phyloP scores from a whole-genome alignment of 1,140 invertebrate species.

The Ladona fulva region DNA sequence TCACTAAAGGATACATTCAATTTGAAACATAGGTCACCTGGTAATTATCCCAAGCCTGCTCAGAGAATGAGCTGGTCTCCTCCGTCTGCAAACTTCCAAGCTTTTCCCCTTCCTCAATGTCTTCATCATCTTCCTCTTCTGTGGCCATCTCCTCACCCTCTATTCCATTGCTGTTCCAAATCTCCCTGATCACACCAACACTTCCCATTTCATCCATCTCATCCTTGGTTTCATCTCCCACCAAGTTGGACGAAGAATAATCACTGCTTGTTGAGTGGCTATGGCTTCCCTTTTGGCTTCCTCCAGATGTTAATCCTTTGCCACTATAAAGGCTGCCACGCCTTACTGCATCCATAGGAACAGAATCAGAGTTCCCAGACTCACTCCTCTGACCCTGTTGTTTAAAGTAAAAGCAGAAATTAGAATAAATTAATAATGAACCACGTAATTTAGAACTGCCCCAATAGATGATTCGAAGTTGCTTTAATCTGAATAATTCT shows the following conservation, averaged over 20 bases:
- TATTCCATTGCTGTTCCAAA: background rate
- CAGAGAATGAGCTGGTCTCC: constrained; percentile 65
- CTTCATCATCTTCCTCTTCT: background rate
- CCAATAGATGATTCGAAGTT: no score
- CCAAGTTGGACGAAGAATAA: background rate
- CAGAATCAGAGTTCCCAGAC: constrained; percentile 44
- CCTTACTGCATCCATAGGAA: constrained; percentile 23
- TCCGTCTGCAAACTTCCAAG: constrained; percentile 29
- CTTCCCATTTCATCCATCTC: background rate
- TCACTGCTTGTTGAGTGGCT: background rate
- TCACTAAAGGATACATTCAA: no score
- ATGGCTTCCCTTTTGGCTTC: constrained; percentile 28
- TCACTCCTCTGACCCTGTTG: constrained; percentile 44
- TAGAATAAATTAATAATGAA: no score
- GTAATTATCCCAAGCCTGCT: constrained; percentile 59
- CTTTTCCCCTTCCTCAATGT: background rate
- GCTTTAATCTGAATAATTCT: no score
- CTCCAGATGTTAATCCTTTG: constrained; percentile 20
- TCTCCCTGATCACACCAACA: background rate
- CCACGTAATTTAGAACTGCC: no score
- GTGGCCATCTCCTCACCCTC: background rate
- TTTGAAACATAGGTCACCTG: constrained; percentile 38
- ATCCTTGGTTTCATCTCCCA: background rate
- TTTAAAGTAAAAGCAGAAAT: constrained; percentile 20
- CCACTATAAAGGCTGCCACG: background rate